Percentiles rank a stretch among this genome's conserved stretches.
Conservation (phyloP, 2,888 invertebrate species). For the Thymelicus lineola region DNA sequence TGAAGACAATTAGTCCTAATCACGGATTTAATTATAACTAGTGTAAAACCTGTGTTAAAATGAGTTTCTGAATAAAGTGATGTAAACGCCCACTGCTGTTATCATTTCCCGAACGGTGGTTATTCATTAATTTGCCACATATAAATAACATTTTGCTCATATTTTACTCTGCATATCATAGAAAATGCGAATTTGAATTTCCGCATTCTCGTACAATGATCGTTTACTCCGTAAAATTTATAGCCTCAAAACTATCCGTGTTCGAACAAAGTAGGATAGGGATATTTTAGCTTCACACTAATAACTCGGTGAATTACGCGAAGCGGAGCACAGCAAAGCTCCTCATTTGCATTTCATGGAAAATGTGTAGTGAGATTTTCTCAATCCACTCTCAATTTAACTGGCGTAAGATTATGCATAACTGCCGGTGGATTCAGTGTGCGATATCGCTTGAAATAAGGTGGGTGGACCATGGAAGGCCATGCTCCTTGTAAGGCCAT, state of each 20-base stretch:
- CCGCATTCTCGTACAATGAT: neutral
- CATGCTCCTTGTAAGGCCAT: too few relatives aligned
- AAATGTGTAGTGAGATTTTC: slow-evolving; percentile 15
- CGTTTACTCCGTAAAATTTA: slow-evolving; percentile 3
- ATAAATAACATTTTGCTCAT: too few relatives aligned
- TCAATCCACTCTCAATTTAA: slow-evolving; percentile 11
- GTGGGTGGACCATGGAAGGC: too few relatives aligned
- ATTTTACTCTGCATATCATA: neutral
- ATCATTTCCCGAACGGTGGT: too few relatives aligned
- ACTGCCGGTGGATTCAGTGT: neutral
- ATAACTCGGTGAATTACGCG: slow-evolving; percentile 20
- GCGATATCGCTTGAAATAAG: too few relatives aligned
- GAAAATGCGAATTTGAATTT: neutral
- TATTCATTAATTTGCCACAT: too few relatives aligned
- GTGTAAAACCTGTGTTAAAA: too few relatives aligned
- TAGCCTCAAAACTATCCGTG: slow-evolving; percentile 3
- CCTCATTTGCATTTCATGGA: slow-evolving; percentile 23
- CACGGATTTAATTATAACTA: too few relatives aligned
- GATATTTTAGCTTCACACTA: slow-evolving; percentile 16
- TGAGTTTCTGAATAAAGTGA: too few relatives aligned
- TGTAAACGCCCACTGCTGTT: too few relatives aligned
- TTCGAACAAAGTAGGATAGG: neutral
- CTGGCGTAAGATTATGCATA: neutral
- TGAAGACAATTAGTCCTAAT: too few relatives aligned
- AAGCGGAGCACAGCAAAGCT: slow-evolving; percentile 13